A percentile compares a stretch with the other conserved stretches of the same genome.
Conservation (phyloP, 2,888 invertebrate species). For the Drosophila kambysellisi region DNA sequence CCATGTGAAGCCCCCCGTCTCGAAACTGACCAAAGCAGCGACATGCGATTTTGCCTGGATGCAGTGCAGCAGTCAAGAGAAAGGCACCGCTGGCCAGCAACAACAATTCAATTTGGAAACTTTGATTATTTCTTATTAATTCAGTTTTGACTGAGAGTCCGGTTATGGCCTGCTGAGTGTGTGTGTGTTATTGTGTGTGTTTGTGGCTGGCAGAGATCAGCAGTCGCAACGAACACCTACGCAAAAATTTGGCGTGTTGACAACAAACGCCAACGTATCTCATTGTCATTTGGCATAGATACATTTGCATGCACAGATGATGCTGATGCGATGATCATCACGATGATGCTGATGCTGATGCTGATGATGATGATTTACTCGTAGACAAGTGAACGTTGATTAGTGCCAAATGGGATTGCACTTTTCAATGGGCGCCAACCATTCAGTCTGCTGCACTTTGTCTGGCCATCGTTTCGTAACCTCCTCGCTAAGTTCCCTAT, state of each 20-base stretch:
- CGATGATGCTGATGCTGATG: constrained; percentile 6
- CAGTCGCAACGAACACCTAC: constrained; percentile 43
- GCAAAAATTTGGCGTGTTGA: constrained; percentile 37
- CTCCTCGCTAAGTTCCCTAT: constrained; percentile 20
- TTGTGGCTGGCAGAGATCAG: constrained; percentile 26
- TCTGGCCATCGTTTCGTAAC: constrained; percentile 37
- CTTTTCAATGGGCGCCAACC: constrained; percentile 56
- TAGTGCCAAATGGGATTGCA: constrained; percentile 61
- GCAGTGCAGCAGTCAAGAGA: constrained; percentile 34
- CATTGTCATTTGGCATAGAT: constrained; percentile 64
- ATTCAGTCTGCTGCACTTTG: constrained; percentile 25
- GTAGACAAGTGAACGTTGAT: constrained; percentile 54
- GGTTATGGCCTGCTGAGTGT: constrained; percentile 17
- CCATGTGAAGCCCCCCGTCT: background rate
- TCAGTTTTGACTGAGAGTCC: constrained; percentile 36
- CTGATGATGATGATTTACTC: constrained; percentile 51
- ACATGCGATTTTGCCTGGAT: constrained; percentile 20
- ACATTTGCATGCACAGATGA: constrained; percentile 41
- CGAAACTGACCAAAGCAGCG: background rate
- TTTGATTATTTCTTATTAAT: constrained; percentile 49
- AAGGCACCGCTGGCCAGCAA: constrained; percentile 20
- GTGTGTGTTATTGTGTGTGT: background rate
- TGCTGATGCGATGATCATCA: constrained; percentile 4
- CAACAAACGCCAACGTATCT: constrained; percentile 58
- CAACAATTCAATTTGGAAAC: constrained; percentile 27